Conservation (phyloP, 2,113 vertebrate genomes). For the Engraulis encrasicolus region DNA sequence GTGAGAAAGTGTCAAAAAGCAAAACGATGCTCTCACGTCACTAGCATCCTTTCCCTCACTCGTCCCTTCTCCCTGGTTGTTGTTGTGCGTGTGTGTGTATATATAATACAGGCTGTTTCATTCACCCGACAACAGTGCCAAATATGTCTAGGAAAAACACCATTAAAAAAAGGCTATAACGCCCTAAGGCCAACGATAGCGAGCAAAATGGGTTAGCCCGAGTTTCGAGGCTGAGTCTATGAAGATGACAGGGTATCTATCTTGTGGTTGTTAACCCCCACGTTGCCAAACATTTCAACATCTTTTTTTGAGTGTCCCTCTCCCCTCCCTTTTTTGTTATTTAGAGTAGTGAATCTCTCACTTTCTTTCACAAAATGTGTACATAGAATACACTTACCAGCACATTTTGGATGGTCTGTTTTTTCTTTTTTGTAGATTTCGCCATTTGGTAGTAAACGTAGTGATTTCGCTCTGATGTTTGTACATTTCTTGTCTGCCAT, state of each 20-base stretch:
- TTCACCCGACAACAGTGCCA: not conserved
- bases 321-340: not conserved
- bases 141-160: not conserved
- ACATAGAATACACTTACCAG: not conserved
- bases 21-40: not conserved
- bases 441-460: not conserved
- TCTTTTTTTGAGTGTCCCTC: not conserved
- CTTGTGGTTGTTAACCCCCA: not conserved
- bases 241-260: not conserved
- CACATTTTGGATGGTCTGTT: not conserved
- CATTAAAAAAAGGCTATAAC: not conserved
- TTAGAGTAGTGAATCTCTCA: not conserved
- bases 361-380: not conserved
- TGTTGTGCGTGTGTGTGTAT: no score
- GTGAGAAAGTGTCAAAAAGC: not conserved
- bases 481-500: not conserved
- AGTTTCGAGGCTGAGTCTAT: not conserved
- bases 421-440: not conserved
- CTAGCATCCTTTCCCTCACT: not conserved
- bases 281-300: conserved; percentile 3
- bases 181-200: not conserved
- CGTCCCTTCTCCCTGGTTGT: not conserved
- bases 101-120: not conserved
- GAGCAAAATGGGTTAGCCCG: not conserved
- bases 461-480: not conserved